phyloP scores from a whole-genome alignment of 2,888 invertebrate genomes.

The Melanargia galathea region DNA sequence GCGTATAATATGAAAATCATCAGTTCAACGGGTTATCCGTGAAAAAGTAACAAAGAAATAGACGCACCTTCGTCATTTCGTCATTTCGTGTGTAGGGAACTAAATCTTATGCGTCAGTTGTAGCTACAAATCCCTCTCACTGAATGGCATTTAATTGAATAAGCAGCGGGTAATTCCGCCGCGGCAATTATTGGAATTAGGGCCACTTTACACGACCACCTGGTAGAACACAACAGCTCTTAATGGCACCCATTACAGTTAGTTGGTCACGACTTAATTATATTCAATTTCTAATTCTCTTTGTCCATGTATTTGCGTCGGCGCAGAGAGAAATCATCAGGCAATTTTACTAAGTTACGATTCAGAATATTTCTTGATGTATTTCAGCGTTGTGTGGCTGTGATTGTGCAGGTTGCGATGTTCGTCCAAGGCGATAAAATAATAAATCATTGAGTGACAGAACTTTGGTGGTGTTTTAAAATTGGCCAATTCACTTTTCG shows the following conservation, averaged over 20 bases:
- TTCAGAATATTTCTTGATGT: not conserved
- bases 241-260: conserved; percentile 21
- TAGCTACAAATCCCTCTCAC: conserved; percentile 37
- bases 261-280: conserved; percentile 20
- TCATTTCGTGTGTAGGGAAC: not conserved
- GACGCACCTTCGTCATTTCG: not conserved
- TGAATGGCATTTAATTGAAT: conserved; percentile 39
- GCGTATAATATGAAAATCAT: too few species aligned
- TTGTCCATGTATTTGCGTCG: conserved; percentile 1
- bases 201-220: conserved; percentile 27
- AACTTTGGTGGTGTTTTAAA: too few species aligned
- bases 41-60: too few species aligned
- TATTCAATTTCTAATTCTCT: conserved; percentile 18
- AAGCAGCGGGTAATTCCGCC: conserved; percentile 34
- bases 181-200: conserved; percentile 38
- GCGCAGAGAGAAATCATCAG: not conserved
- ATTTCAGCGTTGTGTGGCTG: too few species aligned
- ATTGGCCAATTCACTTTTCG: too few species aligned
- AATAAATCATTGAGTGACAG: too few species aligned
- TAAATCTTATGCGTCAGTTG: not conserved
- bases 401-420: too few species aligned
- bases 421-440: too few species aligned
- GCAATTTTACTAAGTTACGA: not conserved
- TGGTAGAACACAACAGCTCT: conserved; percentile 14
- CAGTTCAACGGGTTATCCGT: too few species aligned